Percentiles rank a stretch among this genome's conserved stretches.
Conservation (phyloP, 2,797 vertebrate genomes). For the Poeciliopsis presidionis region DNA sequence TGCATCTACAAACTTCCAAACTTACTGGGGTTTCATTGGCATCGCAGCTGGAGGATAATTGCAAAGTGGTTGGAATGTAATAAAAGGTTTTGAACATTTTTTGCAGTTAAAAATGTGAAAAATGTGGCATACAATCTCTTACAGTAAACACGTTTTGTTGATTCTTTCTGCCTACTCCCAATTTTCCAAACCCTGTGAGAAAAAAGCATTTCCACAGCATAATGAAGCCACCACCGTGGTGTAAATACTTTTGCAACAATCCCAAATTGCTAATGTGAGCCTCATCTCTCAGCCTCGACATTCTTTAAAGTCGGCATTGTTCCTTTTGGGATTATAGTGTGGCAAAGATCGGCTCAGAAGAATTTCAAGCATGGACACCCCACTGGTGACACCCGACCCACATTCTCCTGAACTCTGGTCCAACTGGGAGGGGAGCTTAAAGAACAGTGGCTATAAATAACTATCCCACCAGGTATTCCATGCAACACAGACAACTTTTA, state of each 20-base stretch:
- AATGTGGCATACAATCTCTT: background rate
- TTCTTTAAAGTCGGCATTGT: constrained; percentile 21
- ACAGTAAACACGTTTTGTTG: background rate
- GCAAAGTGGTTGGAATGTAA: background rate
- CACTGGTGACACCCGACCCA: constrained; percentile 72
- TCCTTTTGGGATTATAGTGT: constrained; percentile 36
- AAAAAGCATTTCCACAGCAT: background rate
- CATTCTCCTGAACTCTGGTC: constrained; percentile 72
- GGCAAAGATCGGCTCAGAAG: constrained; percentile 70
- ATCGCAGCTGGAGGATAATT: background rate
- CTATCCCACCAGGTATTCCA: constrained; percentile 72
- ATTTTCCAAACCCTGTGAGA: background rate
- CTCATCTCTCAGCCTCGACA: constrained; percentile 13
- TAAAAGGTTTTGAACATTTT: background rate
- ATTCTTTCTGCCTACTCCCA: background rate
- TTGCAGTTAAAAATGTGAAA: background rate
- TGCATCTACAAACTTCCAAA: background rate
- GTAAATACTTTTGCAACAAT: constrained; percentile 1
- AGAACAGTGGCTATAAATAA: constrained; percentile 72
- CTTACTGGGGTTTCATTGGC: background rate
- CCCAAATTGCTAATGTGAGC: constrained; percentile 29
- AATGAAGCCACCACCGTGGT: background rate
- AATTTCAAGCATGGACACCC: constrained; percentile 74
- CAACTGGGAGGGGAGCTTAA: constrained; percentile 56
- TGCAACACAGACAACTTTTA: constrained; percentile 54